A percentile compares a stretch with the other conserved stretches of the same genome.
Conservation (phyloP, 1,140 invertebrate genomes). For the Dinoponera quadriceps region DNA sequence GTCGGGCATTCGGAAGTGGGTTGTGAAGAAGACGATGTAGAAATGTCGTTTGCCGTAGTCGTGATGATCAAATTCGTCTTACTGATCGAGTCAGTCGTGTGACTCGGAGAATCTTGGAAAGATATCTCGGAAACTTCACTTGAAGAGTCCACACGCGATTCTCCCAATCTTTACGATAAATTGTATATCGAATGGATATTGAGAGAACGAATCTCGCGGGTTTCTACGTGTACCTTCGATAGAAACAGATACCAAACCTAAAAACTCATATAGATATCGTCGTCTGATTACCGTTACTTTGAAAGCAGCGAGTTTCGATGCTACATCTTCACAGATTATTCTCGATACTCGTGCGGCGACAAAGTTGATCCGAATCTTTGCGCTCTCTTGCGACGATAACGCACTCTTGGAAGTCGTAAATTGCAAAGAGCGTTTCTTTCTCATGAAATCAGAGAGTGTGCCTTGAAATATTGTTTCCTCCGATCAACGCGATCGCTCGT, state of each 20-base stretch:
- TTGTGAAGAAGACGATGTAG: not conserved
- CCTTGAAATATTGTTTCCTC: too few relatives aligned
- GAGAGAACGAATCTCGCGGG: not conserved
- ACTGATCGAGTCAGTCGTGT: not conserved
- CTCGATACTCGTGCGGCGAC: not conserved
- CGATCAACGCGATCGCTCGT: too few relatives aligned
- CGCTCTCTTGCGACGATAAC: not conserved
- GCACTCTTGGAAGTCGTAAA: not conserved
- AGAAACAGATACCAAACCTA: not conserved
- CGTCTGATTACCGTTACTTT: too few relatives aligned
- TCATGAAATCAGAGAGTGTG: not conserved
- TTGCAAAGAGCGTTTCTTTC: not conserved
- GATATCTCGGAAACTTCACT: not conserved
- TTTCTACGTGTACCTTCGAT: not conserved
- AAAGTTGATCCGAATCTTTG: not conserved
- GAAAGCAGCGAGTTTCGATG: too few relatives aligned
- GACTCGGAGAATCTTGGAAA: not conserved
- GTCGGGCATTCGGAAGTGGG: conserved; percentile 5
- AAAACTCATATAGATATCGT: not conserved
- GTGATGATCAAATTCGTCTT: conserved; percentile 13
- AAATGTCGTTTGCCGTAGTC: conserved; percentile 10
- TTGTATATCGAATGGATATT: not conserved
- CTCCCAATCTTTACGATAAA: too few relatives aligned
- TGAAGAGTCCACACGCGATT: not conserved
- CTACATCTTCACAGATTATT: conserved; percentile 3